Evolutionary conservation across 2,888 invertebrate species (phyloP).

Genomic region (Pristionchus fissidentatus): DNA sequence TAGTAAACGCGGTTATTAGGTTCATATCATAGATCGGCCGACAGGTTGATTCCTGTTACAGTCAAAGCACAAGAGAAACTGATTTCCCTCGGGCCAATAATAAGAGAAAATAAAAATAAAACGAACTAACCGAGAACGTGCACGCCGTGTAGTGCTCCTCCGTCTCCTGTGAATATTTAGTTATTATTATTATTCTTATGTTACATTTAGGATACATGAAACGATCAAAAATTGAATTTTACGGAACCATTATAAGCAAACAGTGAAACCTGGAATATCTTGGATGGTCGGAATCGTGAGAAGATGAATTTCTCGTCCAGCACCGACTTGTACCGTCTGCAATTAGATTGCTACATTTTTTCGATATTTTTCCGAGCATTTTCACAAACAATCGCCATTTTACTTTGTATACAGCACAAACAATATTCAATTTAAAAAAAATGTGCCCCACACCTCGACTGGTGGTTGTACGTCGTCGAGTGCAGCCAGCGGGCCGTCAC

Average conservation of each 20-base stretch:
- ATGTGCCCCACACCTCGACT: slow-evolving; percentile 14
- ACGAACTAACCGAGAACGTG: slow-evolving; percentile 57
- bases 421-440: neutral
- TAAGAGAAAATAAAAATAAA: neutral
- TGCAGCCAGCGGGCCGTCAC: neutral
- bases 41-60: too few relatives aligned
- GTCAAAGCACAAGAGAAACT: too few relatives aligned
- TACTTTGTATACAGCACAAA: neutral
- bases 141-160: slow-evolving; percentile 48
- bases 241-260: too few relatives aligned
- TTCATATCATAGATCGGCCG: too few relatives aligned
- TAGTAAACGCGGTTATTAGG: too few relatives aligned
- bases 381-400: neutral
- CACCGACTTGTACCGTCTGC: slow-evolving; percentile 82
- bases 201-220: too few relatives aligned
- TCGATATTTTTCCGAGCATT: too few relatives aligned
- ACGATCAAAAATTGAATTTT: too few relatives aligned
- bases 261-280: slow-evolving; percentile 82
- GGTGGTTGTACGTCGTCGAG: neutral
- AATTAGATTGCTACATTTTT: neutral
- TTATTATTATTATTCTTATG: neutral
- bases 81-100: too few relatives aligned
- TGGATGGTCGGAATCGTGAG: slow-evolving; percentile 82
- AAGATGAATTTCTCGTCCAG: slow-evolving; percentile 87
- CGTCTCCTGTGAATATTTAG: slow-evolving; percentile 43